phyloP scores from a whole-genome alignment of 2,888 invertebrate species.

The Notocelia uddmanniana region DNA sequence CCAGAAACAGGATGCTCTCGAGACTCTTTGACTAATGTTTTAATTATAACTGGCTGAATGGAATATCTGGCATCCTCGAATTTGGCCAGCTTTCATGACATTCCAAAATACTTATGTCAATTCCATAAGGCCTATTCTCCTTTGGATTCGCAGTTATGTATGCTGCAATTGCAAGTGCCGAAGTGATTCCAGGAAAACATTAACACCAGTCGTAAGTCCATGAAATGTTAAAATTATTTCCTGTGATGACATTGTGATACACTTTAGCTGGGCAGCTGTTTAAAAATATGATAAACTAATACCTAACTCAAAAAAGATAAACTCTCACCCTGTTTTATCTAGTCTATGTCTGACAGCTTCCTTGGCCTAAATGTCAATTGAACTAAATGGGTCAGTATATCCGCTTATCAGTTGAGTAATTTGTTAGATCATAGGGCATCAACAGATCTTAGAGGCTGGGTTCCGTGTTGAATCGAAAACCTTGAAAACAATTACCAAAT shows the following conservation, averaged over 20 bases:
- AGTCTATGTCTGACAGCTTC: slow-evolving; percentile 42
- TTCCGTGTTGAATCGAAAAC: slow-evolving; percentile 1
- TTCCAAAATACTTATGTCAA: not conserved
- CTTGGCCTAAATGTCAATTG: slow-evolving; percentile 45
- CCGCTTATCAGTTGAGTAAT: slow-evolving; percentile 40
- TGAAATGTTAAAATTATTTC: no score
- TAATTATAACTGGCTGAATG: slow-evolving; percentile 36
- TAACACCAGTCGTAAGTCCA: no score
- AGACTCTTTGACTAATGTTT: slow-evolving; percentile 41
- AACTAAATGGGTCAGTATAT: slow-evolving; percentile 40
- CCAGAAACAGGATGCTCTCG: slow-evolving; percentile 42
- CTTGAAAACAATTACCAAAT: not conserved
- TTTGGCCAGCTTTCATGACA: slow-evolving; percentile 7
- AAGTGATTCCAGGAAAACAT: not conserved
- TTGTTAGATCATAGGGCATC: slow-evolving; percentile 26
- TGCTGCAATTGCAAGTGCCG: not conserved
- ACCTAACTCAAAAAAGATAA: not conserved
- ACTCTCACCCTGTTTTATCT: slow-evolving; percentile 29
- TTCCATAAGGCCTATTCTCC: not conserved
- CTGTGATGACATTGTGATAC: no score
- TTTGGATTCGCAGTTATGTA: not conserved
- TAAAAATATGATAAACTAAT: no score
- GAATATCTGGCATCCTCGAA: slow-evolving; percentile 16
- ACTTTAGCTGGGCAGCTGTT: no score
- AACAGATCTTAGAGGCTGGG: slow-evolving; percentile 17